Evolutionary conservation across 2,797 vertebrate species (phyloP), one percentile per base, ranked within the genome.

Genomic region (Diglossa cyanea): DNA sequence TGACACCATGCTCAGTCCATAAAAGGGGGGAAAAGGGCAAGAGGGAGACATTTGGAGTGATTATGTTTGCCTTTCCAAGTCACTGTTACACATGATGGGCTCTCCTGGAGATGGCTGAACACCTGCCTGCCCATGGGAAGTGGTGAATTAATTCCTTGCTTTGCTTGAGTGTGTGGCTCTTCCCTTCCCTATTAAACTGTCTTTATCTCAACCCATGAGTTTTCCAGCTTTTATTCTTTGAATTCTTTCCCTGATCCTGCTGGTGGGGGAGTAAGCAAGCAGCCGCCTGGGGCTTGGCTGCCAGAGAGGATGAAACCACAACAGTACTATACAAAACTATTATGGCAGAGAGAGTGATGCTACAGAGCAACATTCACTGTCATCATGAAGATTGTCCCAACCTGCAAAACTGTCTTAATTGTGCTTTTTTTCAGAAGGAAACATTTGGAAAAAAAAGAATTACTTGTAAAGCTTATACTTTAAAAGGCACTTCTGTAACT

Each of bases 51-150:
- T 50, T 44, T 57, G n/a, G 17, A 45, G 20, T 23, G 28, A 44
- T 54, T 5, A 13, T 2, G 3, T 28, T 48, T 47, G 31, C 24
- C 35, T 68, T 61, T 10, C 13, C 17, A 54, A 61, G 26, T 48
- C 25, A 16, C 8, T 31, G 54, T 10, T 25, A 57, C 19, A 9
- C 2, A 0, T 19, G 14, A 60, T 4, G 12, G 25, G 13, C 14
- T 54, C 25, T 67, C 35, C 35, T 28, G 78, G 57, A 51, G 20
- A 23, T 26, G 37, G 50, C n/a, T 70, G 63, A 89, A 2, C 28
- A 82, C n/a, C 28, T 31, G 13, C 50, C 44, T 31, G 44, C 28
- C 9, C 48, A 45, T 23, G 30, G 30, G 44, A 76, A 57, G 37
- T 1, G 3, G 44, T 26, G 44, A 57, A 76, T 50, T 50, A 30